Conservation (phyloP, 37 sponge, comb jelly and placozoan genomes). For the Axinella damicornis region DNA sequence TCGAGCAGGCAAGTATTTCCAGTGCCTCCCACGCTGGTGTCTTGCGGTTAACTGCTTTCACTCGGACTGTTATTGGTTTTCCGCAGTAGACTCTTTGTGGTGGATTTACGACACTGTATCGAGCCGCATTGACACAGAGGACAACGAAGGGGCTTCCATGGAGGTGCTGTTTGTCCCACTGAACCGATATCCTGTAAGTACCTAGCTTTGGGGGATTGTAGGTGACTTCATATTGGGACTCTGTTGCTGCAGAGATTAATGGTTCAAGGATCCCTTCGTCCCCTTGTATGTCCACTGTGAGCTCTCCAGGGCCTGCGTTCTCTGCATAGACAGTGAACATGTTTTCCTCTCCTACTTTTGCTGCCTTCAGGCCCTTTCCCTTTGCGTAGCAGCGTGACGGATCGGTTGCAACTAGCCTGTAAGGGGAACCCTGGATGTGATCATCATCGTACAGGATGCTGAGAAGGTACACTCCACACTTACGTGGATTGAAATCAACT, state of each 20-base stretch:
- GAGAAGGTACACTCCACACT: constrained; percentile 31
- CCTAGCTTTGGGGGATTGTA: constrained; percentile 72
- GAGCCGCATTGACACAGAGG: constrained; percentile 6
- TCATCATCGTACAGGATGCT: constrained; percentile 54
- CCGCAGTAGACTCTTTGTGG: constrained; percentile 39
- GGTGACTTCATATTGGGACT: constrained; percentile 49
- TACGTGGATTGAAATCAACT: constrained; percentile 35
- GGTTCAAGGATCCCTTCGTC: constrained; percentile 61
- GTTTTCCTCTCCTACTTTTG: constrained; percentile 34
- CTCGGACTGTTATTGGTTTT: constrained; percentile 34
- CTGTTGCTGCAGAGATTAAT: constrained; percentile 50
- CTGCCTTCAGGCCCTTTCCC: constrained; percentile 65
- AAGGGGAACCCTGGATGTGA: constrained; percentile 82
- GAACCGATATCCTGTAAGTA: constrained; percentile 72
- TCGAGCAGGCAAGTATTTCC: background rate
- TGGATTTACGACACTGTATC: constrained; percentile 16
- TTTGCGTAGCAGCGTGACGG: constrained; percentile 60
- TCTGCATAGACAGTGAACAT: constrained; percentile 74
- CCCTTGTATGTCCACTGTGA: constrained; percentile 72
- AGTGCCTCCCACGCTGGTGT: constrained; percentile 14
- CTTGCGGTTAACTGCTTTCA: constrained; percentile 19
- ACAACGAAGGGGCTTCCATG: constrained; percentile 83
- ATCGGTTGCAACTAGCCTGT: constrained; percentile 53
- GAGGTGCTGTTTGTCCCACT: constrained; percentile 80
- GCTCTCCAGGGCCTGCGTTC: constrained; percentile 77